Conservation (phyloP, 1,140 invertebrate genomes). For the Drosophila jambulina region DNA sequence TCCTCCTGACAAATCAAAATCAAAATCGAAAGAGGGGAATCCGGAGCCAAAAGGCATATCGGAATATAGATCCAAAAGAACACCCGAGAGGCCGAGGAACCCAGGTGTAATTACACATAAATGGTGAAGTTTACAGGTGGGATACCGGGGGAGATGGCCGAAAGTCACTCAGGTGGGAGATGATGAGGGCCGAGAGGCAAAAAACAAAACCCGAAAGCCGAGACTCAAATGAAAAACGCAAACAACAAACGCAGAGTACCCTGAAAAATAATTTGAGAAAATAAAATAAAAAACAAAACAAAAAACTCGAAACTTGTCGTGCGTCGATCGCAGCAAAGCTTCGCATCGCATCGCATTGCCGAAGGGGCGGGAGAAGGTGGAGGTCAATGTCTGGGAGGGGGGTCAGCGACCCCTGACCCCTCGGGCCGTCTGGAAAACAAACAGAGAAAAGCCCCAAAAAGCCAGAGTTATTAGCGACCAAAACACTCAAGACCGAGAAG, state of each 20-base stretch:
- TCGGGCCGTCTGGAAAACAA: constrained; percentile 26
- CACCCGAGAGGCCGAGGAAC: constrained; percentile 6
- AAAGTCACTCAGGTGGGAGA: background rate
- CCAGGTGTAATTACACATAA: constrained; percentile 29
- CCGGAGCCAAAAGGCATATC: constrained; percentile 24
- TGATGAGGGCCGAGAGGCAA: constrained; percentile 3
- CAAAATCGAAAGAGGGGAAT: constrained; percentile 7
- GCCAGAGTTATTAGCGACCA: constrained; percentile 31
- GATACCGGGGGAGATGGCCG: background rate
- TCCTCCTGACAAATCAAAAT: constrained; percentile 16
- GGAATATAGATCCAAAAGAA: constrained; percentile 18
- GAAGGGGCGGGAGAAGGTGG: constrained; percentile 52
- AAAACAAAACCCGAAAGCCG: constrained; percentile 12
- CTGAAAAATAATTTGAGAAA: constrained; percentile 27
- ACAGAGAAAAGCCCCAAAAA: constrained; percentile 39
- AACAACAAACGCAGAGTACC: constrained; percentile 48
- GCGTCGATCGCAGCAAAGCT: constrained; percentile 46
- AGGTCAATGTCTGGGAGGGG: constrained; percentile 66
- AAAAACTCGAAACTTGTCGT: constrained; percentile 69
- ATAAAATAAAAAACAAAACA: constrained; percentile 48
- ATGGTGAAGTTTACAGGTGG: constrained; percentile 6
- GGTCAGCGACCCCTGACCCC: constrained; percentile 70
- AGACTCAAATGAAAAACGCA: constrained; percentile 57
- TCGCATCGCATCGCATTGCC: constrained; percentile 2
- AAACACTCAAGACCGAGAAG: constrained; percentile 35